Conservation (phyloP, 2,113 vertebrate genomes). For the Osmerus eperlanus region DNA sequence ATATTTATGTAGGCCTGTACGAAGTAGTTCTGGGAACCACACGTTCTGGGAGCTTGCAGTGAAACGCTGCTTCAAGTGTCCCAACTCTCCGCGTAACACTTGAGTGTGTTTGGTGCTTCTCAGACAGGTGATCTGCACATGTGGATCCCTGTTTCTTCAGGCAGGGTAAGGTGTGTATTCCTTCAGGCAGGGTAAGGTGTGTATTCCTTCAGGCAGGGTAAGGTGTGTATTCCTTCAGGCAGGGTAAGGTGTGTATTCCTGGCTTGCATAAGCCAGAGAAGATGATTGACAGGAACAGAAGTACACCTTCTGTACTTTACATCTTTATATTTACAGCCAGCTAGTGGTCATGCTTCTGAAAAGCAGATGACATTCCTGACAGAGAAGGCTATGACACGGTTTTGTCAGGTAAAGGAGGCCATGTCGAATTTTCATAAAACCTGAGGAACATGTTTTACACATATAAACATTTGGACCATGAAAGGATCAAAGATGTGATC, state of each 20-base stretch:
- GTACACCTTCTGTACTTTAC: slow-evolving; percentile 28
- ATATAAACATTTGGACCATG: no score
- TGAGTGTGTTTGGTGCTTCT: background rate
- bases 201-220: slow-evolving; percentile 12
- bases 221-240: background rate
- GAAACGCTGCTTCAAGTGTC: no score
- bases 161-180: background rate
- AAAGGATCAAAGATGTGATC: no score
- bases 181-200: background rate
- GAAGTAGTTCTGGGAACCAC: no score
- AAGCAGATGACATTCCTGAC: slow-evolving; percentile 36
- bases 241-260: slow-evolving; percentile 15
- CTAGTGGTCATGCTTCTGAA: slow-evolving; percentile 31
- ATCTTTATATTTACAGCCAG: slow-evolving; percentile 41
- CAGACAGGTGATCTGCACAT: slow-evolving; percentile 34
- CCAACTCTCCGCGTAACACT: background rate
- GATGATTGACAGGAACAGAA: slow-evolving; percentile 15
- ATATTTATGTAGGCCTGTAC: no score
- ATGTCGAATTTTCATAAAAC: no score
- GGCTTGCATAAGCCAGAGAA: slow-evolving; percentile 25
- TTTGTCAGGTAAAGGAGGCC: background rate
- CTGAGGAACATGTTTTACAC: no score
- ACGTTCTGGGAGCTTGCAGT: no score
- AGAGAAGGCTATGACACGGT: background rate
- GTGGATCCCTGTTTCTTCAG: slow-evolving; percentile 1